A percentile compares a stretch with the other conserved stretches of the same genome.
These are phyloP conservation scores for Trissolcus brochymenae DNA, from an alignment of 2,888 invertebrate genomes.

Conservation along the genomic window DNA sequence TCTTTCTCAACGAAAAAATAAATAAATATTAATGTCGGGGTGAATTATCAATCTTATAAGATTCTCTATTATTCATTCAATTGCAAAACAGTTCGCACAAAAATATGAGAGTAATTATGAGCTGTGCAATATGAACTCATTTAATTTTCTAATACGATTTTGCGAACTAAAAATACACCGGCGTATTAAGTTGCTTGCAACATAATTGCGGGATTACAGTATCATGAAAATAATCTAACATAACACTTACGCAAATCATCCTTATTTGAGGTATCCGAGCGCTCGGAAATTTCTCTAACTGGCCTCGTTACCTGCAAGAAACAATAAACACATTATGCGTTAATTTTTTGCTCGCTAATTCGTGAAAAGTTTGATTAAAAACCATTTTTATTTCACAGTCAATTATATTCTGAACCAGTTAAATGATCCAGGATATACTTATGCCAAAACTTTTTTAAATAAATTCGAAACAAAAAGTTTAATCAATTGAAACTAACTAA, in stretches of 20 bases:
- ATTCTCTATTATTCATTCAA: no score
- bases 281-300: constrained; percentile 60
- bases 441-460: no score
- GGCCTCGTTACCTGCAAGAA: constrained; percentile 55
- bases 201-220: constrained; percentile 30
- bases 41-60: no score
- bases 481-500: no score
- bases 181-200: constrained; percentile 41
- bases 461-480: no score
- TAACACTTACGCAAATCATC: constrained; percentile 73
- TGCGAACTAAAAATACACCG: constrained; percentile 12
- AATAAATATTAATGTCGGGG: no score
- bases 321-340: constrained; percentile 26
- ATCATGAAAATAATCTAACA: constrained; percentile 41
- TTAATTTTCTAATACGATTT: constrained; percentile 25
- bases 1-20: no score
- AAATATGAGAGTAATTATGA: background rate
- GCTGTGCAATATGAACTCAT: constrained; percentile 12
- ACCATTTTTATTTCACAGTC: no score
- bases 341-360: background rate
- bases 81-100: background rate
- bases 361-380: no score
- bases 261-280: constrained; percentile 63
- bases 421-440: no score
- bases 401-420: no score